Evolutionary conservation across 2,113 vertebrate species (phyloP).

Genomic region (Eulemur rufifrons): DNA sequence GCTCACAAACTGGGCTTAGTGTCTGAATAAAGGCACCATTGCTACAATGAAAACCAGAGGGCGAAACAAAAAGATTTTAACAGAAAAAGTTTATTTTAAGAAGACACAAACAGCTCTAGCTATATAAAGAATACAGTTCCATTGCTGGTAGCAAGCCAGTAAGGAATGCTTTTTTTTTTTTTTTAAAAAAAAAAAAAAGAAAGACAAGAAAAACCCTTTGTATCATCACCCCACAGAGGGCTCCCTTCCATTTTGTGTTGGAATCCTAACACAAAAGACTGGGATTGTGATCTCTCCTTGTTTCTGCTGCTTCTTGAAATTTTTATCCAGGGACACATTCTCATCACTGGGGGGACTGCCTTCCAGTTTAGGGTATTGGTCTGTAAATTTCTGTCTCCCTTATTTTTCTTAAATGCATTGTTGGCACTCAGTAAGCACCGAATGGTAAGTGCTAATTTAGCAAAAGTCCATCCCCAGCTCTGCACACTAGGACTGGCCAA

Average conservation of each 20-base stretch:
- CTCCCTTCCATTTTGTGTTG: slow-evolving; percentile 48
- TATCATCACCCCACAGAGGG: slow-evolving; percentile 47
- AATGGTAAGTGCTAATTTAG: background rate
- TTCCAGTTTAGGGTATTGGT: slow-evolving; percentile 29
- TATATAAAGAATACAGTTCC: slow-evolving; percentile 74
- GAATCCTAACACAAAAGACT: slow-evolving; percentile 18
- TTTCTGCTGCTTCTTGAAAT: slow-evolving; percentile 47
- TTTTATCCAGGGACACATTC: slow-evolving; percentile 5
- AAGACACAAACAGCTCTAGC: slow-evolving; percentile 77
- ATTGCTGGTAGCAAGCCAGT: slow-evolving; percentile 75
- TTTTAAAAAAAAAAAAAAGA: background rate
- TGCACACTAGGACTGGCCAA: background rate
- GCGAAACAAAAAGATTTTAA: slow-evolving; percentile 56
- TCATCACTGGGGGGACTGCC: background rate
- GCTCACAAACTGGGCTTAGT: background rate
- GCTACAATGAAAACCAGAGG: slow-evolving; percentile 51
- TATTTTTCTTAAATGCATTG: slow-evolving; percentile 5
- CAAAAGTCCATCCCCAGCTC: background rate
- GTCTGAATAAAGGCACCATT: slow-evolving; percentile 23
- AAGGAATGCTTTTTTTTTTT: slow-evolving; percentile 45
- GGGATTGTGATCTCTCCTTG: slow-evolving; percentile 9
- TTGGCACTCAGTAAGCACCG: background rate
- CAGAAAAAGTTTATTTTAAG: slow-evolving; percentile 77
- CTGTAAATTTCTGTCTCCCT: slow-evolving; percentile 1
- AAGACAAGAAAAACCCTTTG: slow-evolving; percentile 60